Conservation (phyloP, 2,797 vertebrate species). For the Urosaurus nigricauda region DNA sequence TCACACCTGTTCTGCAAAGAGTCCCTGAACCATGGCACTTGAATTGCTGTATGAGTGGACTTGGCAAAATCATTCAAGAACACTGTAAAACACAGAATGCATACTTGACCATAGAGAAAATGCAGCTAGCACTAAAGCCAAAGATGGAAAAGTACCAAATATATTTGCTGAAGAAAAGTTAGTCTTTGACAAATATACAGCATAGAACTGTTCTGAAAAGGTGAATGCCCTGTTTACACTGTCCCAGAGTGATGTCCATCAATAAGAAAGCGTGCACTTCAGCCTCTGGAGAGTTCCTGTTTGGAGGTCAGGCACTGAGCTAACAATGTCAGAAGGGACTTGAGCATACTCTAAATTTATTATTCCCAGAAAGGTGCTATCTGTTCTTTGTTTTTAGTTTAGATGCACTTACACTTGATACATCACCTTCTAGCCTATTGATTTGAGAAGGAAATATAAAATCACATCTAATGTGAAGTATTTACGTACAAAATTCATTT, state of each 20-base stretch:
- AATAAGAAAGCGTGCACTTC: slow-evolving; percentile 17
- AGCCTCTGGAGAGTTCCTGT: slow-evolving; percentile 32
- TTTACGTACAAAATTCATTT: background rate
- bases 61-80: background rate
- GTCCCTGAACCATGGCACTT: background rate
- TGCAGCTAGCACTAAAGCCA: background rate
- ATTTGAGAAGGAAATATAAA: background rate
- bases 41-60: background rate
- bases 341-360: slow-evolving; percentile 11
- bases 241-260: background rate
- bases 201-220: background rate
- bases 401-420: background rate
- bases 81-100: background rate
- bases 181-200: background rate
- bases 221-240: slow-evolving; percentile 2
- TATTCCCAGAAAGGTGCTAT: background rate
- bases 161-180: slow-evolving; percentile 1
- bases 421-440: background rate
- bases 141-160: background rate
- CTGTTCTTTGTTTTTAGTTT: slow-evolving; percentile 9
- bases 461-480: background rate
- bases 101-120: background rate
- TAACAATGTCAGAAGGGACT: slow-evolving; percentile 17
- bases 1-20: background rate
- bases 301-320: slow-evolving; percentile 17